Conservation (phyloP, 1,140 invertebrate species). For the Olivierus martensii region DNA sequence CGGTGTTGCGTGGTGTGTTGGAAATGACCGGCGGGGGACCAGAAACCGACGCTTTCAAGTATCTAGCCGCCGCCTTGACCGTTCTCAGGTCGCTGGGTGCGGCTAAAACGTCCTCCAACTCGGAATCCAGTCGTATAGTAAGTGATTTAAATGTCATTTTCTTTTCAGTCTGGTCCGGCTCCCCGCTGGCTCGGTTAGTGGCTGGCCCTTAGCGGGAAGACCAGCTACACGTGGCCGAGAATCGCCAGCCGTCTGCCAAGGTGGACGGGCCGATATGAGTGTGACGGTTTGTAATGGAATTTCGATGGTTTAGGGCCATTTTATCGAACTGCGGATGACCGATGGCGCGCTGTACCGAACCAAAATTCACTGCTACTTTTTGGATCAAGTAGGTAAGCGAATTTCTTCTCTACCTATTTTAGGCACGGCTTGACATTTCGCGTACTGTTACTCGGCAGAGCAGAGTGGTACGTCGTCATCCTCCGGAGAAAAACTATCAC, state of each 20-base stretch:
- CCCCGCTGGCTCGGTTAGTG: no score
- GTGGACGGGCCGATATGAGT: no score
- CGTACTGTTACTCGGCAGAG: no score
- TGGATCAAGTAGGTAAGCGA: slow-evolving; percentile 53
- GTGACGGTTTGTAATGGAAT: not conserved
- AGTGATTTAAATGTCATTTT: slow-evolving; percentile 24
- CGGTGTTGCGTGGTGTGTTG: slow-evolving; percentile 72
- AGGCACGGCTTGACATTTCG: no score
- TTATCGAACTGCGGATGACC: slow-evolving; percentile 87
- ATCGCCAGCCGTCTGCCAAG: no score
- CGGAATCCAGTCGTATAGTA: slow-evolving; percentile 83
- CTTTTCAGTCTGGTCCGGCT: not conserved
- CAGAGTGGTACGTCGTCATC: slow-evolving; percentile 63
- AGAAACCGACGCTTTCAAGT: slow-evolving; percentile 87
- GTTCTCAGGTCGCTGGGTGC: slow-evolving; percentile 76
- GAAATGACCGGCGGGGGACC: slow-evolving; percentile 79
- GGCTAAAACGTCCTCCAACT: slow-evolving; percentile 73
- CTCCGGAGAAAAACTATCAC: slow-evolving; percentile 84
- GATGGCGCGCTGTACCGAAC: slow-evolving; percentile 83
- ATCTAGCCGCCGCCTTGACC: slow-evolving; percentile 80
- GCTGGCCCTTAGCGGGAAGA: no score
- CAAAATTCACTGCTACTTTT: slow-evolving; percentile 87
- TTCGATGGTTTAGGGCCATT: slow-evolving; percentile 57
- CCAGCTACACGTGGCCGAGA: no score
- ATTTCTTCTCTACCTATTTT: no score